A percentile compares a stretch with the other conserved stretches of the same genome.
These are phyloP conservation scores for Bombus consobrinus DNA, from an alignment of 1,140 invertebrate genomes.

Conservation along the genomic window DNA sequence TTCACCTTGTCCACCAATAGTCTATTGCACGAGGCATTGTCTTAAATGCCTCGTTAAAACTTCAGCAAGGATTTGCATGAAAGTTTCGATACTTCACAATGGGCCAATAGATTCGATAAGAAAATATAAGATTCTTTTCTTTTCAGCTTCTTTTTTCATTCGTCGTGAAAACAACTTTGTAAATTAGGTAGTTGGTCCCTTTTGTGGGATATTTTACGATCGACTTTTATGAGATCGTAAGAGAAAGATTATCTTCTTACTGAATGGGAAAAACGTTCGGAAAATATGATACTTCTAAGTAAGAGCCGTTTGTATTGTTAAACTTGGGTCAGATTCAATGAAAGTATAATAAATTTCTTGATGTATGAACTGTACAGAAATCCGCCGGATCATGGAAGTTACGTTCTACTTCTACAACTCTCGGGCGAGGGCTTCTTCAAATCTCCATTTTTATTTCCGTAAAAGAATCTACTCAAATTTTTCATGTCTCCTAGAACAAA, in stretches of 20 bases:
- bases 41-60: conserved; percentile 4
- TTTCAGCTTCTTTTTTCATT: not conserved
- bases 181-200: not conserved
- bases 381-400: not conserved
- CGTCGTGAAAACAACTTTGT: not conserved
- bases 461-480: not conserved
- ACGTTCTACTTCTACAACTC: not conserved
- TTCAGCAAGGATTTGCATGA: not conserved
- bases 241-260: not conserved
- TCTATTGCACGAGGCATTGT: not conserved
- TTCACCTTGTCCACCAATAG: not conserved
- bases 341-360: not conserved
- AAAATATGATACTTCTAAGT: conserved; percentile 3
- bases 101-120: not conserved
- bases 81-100: not conserved
- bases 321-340: not conserved
- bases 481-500: not conserved
- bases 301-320: not conserved
- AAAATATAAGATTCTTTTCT: not conserved
- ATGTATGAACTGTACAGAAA: not conserved
- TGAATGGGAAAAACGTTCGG: conserved; percentile 6
- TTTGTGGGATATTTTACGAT: not conserved
- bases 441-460: not conserved
- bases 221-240: not conserved
- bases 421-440: not conserved